A percentile compares a stretch with the other conserved stretches of the same genome.
Evolutionary conservation across 1,140 invertebrate species (phyloP).

Genomic region (Apolygus lucorum): DNA sequence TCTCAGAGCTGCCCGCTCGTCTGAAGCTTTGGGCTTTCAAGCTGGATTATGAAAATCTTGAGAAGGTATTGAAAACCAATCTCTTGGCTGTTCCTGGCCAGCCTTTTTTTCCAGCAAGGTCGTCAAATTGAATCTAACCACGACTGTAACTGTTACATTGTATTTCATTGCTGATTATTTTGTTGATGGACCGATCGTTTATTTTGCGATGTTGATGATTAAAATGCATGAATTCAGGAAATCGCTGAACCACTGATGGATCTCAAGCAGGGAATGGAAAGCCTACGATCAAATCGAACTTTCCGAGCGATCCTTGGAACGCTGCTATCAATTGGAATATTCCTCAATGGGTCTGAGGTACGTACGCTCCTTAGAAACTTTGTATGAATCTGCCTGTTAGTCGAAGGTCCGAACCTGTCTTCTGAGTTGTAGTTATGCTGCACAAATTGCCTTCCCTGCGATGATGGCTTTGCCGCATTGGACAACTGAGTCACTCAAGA

Average conservation of each 20-base stretch:
- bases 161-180: slow-evolving; percentile 27
- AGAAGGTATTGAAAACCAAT: slow-evolving; percentile 52
- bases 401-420: too few species aligned
- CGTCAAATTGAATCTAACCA: too few species aligned
- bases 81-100: not conserved
- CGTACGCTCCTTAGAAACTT: too few species aligned
- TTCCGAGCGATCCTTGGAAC: slow-evolving; percentile 91
- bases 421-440: too few species aligned
- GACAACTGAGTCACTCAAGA: too few species aligned
- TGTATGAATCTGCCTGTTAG: too few species aligned
- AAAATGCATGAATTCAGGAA: too few species aligned
- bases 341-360: slow-evolving; percentile 87
- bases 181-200: too few species aligned
- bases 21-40: slow-evolving; percentile 98
- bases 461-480: too few species aligned
- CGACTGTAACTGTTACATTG: not conserved
- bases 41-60: slow-evolving; percentile 92
- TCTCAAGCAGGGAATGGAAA: slow-evolving; percentile 90
- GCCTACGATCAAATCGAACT: slow-evolving; percentile 82
- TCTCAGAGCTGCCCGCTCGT: slow-evolving; percentile 88
- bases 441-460: too few species aligned
- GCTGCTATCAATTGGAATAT: slow-evolving; percentile 90
- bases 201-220: too few species aligned
- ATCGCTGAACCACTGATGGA: slow-evolving; percentile 98
- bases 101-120: too few species aligned